A percentile compares a stretch with the other conserved stretches of the same genome.
phyloP scores from a whole-genome alignment of 2,888 invertebrate species.

The Bombyx huttoni region DNA sequence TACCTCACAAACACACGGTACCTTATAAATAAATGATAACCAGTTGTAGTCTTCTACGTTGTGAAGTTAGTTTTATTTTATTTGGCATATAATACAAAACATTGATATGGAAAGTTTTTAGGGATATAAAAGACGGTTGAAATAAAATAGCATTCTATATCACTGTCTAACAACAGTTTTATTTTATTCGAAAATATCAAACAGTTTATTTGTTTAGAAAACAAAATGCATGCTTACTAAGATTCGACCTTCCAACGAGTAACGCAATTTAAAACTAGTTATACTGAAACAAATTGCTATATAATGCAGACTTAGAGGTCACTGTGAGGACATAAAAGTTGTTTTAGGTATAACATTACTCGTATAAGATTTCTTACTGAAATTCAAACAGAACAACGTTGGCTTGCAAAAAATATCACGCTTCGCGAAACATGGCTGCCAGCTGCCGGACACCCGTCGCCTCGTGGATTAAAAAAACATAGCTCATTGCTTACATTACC shows the following conservation, averaged over 20 bases:
- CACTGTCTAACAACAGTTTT: too few species aligned
- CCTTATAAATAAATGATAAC: constrained; percentile 28
- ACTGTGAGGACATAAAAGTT: constrained; percentile 11
- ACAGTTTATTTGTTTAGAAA: background rate
- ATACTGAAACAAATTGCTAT: background rate
- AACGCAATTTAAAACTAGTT: background rate
- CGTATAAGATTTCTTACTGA: constrained; percentile 49
- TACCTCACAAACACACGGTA: constrained; percentile 20
- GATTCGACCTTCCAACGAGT: background rate
- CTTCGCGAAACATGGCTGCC: constrained; percentile 48
- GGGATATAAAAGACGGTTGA: too few species aligned
- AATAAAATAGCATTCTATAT: too few species aligned
- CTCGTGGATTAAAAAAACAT: constrained; percentile 9
- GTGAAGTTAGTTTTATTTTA: too few species aligned
- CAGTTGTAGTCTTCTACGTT: too few species aligned
- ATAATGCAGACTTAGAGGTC: constrained; percentile 13
- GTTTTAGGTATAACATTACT: constrained; percentile 27
- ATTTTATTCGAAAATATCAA: too few species aligned
- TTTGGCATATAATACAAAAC: too few species aligned
- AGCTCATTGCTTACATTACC: constrained; percentile 10
- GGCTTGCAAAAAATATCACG: constrained; percentile 58
- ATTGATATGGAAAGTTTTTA: too few species aligned
- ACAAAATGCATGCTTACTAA: background rate
- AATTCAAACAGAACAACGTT: constrained; percentile 48
- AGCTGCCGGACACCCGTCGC: constrained; percentile 34